A percentile compares a stretch with the other conserved stretches of the same genome.
These are phyloP conservation scores for Sebastes jordani DNA, from an alignment of 2,797 vertebrate species.

Conservation along the genomic window DNA sequence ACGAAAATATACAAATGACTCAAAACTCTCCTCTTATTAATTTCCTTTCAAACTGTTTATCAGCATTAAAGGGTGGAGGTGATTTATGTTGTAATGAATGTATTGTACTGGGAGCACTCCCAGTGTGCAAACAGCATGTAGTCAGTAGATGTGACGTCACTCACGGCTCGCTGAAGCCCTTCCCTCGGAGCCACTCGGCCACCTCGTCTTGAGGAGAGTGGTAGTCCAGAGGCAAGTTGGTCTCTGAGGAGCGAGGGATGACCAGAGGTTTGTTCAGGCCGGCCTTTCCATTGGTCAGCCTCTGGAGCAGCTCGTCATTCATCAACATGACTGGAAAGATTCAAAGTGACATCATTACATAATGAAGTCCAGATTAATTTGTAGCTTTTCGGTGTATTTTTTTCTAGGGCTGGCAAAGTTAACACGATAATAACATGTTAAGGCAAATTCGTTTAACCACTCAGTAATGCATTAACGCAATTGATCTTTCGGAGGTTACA, in stretches of 20 bases:
- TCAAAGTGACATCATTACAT: not conserved
- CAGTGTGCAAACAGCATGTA: not conserved
- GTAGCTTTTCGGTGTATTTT: too few species aligned
- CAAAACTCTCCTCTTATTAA: not conserved
- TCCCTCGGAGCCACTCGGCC: conserved; percentile 86
- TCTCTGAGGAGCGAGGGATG: conserved; percentile 81
- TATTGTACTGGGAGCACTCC: not conserved
- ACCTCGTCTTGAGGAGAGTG: conserved; percentile 84
- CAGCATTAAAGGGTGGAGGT: not conserved
- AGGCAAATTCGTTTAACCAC: too few species aligned
- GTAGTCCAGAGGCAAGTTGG: conserved; percentile 74
- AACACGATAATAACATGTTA: too few species aligned
- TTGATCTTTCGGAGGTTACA: too few species aligned
- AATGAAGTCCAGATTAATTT: not conserved
- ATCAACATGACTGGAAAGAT: conserved; percentile 77
- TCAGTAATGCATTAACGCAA: too few species aligned
- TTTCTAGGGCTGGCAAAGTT: too few species aligned
- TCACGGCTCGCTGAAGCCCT: conserved; percentile 89
- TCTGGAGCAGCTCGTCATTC: conserved; percentile 89
- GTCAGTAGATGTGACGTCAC: conserved; percentile 39
- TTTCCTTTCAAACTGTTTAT: not conserved
- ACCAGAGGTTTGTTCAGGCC: conserved; percentile 74
- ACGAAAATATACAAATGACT: not conserved
- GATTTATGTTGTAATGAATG: not conserved
- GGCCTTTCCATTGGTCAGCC: conserved; percentile 84